Conservation (phyloP, 2,113 vertebrate genomes). For the Pantherophis guttatus region DNA sequence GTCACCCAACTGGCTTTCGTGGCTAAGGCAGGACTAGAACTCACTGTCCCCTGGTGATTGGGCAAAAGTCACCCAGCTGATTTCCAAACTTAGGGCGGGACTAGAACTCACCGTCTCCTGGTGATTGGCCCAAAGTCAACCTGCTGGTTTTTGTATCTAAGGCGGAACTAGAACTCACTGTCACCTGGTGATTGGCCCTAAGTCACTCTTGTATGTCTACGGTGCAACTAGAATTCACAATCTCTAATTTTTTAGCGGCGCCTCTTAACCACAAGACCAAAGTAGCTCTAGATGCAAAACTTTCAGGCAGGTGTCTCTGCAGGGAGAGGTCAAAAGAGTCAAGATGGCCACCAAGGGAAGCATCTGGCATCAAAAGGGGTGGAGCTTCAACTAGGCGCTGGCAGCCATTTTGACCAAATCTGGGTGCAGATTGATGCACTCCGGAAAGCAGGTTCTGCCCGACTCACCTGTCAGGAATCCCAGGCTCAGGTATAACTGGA, state of each 20-base stretch:
- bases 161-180: too few species aligned
- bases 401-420: background rate
- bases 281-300: background rate
- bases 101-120: too few species aligned
- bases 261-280: background rate
- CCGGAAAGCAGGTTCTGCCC: background rate
- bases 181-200: background rate
- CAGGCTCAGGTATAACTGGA: slow-evolving; percentile 9
- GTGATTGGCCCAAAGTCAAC: too few species aligned
- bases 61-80: too few species aligned
- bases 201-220: background rate
- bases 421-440: background rate
- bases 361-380: background rate
- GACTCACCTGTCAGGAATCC: slow-evolving; percentile 10
- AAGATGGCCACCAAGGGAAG: background rate
- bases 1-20: accelerated
- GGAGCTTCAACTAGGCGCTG: background rate
- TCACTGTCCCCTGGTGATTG: too few species aligned
- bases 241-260: accelerated
- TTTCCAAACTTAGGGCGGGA: too few species aligned
- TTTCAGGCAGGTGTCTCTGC: background rate
- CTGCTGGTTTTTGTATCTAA: accelerated
- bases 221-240: background rate
- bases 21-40: too few species aligned
- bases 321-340: background rate